Evolutionary conservation across 2,113 vertebrate species (phyloP).

Genomic region (Lophius piscatorius): DNA sequence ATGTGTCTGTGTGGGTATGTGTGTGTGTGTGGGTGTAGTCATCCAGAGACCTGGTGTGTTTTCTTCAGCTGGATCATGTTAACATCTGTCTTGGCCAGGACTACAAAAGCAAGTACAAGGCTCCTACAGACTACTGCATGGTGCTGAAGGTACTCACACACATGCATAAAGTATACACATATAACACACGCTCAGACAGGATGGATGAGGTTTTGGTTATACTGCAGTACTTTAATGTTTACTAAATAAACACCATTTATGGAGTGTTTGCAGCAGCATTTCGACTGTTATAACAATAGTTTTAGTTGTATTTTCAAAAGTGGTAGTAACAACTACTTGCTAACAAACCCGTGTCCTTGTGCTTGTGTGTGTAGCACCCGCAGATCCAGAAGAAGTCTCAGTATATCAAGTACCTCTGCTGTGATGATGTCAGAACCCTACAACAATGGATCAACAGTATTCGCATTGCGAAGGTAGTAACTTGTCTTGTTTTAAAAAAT

Average conservation of each 20-base stretch:
- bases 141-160: slow-evolving; percentile 89
- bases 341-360: neutral
- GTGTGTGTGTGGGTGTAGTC: too few species aligned
- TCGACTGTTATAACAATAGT: neutral
- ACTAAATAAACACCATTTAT: neutral
- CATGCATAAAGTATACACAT: neutral
- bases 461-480: slow-evolving; percentile 93
- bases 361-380: slow-evolving; percentile 84
- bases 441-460: slow-evolving; percentile 98
- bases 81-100: slow-evolving; percentile 96
- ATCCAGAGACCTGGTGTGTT: slow-evolving; percentile 94
- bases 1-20: neutral
- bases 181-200: neutral
- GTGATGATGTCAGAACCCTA: slow-evolving; percentile 93
- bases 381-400: slow-evolving; percentile 99
- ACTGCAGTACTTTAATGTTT: neutral
- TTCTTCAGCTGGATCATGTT: slow-evolving; percentile 96
- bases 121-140: slow-evolving; percentile 95
- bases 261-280: neutral
- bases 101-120: slow-evolving; percentile 97
- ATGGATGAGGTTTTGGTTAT: neutral
- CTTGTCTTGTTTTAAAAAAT: too few species aligned
- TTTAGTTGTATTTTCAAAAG: neutral
- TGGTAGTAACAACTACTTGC: neutral
- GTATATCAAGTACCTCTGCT: slow-evolving; percentile 98